Evolutionary conservation across 2,113 vertebrate genomes (phyloP).

Genomic region (Aphelocoma coerulescens): DNA sequence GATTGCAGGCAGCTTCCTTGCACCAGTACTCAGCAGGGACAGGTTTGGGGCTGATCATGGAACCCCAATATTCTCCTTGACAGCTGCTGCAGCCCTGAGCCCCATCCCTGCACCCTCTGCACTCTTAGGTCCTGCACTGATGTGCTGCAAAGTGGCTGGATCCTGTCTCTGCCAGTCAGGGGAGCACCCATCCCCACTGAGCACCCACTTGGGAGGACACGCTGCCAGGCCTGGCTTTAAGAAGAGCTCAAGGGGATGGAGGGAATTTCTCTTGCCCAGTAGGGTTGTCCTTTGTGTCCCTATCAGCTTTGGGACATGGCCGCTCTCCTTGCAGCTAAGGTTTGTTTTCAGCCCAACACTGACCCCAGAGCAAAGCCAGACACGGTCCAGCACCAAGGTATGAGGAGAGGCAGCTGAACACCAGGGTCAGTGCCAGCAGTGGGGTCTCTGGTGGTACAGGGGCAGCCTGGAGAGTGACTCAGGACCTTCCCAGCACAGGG

Average conservation of each 20-base stretch:
- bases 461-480: neutral
- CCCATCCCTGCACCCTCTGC: neutral
- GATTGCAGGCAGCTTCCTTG: neutral
- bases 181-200: neutral
- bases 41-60: neutral
- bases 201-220: neutral
- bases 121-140: neutral
- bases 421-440: neutral
- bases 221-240: neutral
- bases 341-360: neutral
- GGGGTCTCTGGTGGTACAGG: neutral
- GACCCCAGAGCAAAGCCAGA: accelerated
- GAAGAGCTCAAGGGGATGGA: neutral
- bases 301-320: neutral
- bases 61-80: neutral
- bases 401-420: neutral
- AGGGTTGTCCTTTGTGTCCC: neutral
- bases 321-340: accelerated
- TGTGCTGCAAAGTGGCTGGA: neutral
- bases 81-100: neutral
- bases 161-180: neutral
- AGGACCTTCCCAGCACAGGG: neutral
- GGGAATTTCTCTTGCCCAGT: neutral
- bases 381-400: accelerated
- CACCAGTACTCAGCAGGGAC: neutral